Evolutionary conservation across 2,113 vertebrate species (phyloP), one percentile per base, ranked within the genome.

Genomic region (Alces alces): DNA sequence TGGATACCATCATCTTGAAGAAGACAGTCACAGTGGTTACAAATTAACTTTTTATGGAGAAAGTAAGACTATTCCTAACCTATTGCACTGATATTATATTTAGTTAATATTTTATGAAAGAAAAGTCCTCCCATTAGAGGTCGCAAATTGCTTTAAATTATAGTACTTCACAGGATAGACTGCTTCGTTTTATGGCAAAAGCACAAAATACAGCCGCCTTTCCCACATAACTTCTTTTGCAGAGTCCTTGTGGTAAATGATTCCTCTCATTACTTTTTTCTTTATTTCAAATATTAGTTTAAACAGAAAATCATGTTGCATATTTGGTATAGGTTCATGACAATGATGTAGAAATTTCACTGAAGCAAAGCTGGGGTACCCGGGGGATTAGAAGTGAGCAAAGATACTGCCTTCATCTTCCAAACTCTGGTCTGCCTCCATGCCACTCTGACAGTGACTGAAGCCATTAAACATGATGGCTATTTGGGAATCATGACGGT

Each of bases 71-170:
- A 86, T 98, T 98, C 97, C 98, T 99, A 99, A 99, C 98, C 98
- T 99, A 99, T 98, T 98, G 98, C 98, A 98, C 98, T 16, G 97
- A 98, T 99, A 98, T 99, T 98, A 98, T 98, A 98, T 98, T 99
- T 99, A 99, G 98, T 99, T 99, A 99, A 99, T 99, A 99, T 99
- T 99, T 99, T 98, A 99, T 99, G 98, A 99, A 99, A 98, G 98
- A 98, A 98, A 99, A 99, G 98, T 99, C 96, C 97, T 99, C 98
- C 98, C 98, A 99, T 99, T 98, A 99, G 98, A 97, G 96, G 98
- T 98, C 96, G 98, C 97, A 99, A 99, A 99, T 99, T 98, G 98
- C 98, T 99, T 98, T 99, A 98, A 99, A 99, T 99, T 99, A 99
- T 96, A 99, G 98, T 98, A 98, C 98, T 99, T 99, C 97, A n/a